Conservation (phyloP, 2,888 invertebrate species). For the Morpho achilles region DNA sequence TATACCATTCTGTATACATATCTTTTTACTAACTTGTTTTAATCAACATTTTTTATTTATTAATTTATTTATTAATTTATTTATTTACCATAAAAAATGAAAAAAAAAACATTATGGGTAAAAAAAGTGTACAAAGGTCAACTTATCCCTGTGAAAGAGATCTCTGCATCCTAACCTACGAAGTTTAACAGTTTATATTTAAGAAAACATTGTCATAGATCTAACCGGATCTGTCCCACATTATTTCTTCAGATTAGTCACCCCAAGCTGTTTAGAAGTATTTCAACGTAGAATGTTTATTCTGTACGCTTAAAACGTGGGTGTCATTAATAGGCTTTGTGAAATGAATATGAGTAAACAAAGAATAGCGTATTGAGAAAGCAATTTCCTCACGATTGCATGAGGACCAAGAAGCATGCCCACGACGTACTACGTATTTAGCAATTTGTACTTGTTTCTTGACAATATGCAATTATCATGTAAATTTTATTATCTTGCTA, state of each 20-base stretch:
- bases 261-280: neutral
- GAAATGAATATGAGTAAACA: constrained; percentile 11
- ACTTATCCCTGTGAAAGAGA: no score
- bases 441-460: neutral
- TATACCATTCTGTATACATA: no score
- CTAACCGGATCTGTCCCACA: neutral
- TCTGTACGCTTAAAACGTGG: neutral
- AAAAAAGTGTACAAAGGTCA: no score
- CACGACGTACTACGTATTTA: constrained; percentile 1
- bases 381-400: constrained; percentile 2
- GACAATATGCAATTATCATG: neutral
- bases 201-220: no score
- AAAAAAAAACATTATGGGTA: no score
- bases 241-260: neutral
- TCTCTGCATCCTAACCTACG: no score
- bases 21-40: no score
- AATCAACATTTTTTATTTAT: no score
- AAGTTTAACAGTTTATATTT: no score
- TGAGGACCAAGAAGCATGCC: neutral
- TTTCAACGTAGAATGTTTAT: neutral
- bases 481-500: neutral
- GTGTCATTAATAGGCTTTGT: constrained; percentile 4
- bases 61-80: no score
- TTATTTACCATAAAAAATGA: no score
- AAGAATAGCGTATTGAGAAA: constrained; percentile 10